Evolutionary conservation across 2,797 vertebrate species (phyloP), one percentile per base, ranked within the genome.

Genomic region (Epinephelus awoara): DNA sequence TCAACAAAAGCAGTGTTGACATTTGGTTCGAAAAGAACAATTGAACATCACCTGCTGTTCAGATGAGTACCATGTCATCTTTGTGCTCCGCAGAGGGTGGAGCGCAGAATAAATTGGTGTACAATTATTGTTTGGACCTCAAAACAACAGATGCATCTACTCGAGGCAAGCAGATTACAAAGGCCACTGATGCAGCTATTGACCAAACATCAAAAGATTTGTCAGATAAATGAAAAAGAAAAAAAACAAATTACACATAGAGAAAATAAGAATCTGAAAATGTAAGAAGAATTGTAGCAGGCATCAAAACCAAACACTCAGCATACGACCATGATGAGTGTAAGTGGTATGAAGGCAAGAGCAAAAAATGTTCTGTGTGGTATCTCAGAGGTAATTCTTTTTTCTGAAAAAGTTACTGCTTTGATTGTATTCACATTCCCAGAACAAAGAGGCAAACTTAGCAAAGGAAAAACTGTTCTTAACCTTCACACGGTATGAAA

Each of bases 21-120:
- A 84, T 80, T 85, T 84, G 75, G 74, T 79, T 79, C 9, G 0
- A 63, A 56, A 72, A 82, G 56, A 90, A 79, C 65, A 82, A 69
- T 62, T 70, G 38, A 65, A 70, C 66, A 23, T 84, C 74, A 66
- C 81, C 79, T 85, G 86, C 76, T 87, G 80, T 72, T 87, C 54
- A 59, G 67, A 70, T 54, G 71, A 80, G 67, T 59, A 81, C 25
- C 1, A 47, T 65, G 75, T 75, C 3, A 56, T 67, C 62, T 56
- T 74, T 76, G 67, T 46, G 21, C 79, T 72, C 1, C 47, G 21
- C 57, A 55, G 65, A 85, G 80, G 40, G 59, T 79, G 74, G 64
- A 54, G 57, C 25, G n/a, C 38, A 34, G 69, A 87, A 84, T 72
- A 78, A 73, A 86, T 58, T 64, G 38, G 6, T 1, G 4, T 21